These are phyloP conservation scores for Amorpha juglandis DNA, from an alignment of 2,888 invertebrate genomes.

Conservation along the genomic window DNA sequence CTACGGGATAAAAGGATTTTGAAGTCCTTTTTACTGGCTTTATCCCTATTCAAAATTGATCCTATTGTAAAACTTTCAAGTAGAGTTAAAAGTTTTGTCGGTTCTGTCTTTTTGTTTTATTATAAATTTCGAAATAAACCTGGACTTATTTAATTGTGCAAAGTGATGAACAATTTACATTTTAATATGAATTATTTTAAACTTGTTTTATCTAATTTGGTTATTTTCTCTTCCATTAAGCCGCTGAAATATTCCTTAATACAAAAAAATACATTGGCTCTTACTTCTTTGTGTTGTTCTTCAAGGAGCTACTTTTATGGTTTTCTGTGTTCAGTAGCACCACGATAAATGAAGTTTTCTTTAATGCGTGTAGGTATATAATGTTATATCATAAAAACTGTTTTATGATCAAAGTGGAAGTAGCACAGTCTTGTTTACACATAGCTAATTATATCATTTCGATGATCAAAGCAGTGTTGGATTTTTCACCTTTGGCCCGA, in stretches of 20 bases:
- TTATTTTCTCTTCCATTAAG: too few relatives aligned
- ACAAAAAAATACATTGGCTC: too few relatives aligned
- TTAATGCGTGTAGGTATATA: background rate
- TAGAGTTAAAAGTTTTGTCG: slow-evolving; percentile 12
- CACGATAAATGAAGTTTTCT: background rate
- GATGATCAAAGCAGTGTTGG: background rate
- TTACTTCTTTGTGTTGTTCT: too few relatives aligned
- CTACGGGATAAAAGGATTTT: slow-evolving; percentile 9
- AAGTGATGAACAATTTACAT: background rate
- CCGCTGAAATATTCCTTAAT: too few relatives aligned
- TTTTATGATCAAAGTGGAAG: slow-evolving; percentile 1
- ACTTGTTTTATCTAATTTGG: too few relatives aligned
- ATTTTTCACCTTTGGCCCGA: background rate
- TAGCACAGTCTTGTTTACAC: background rate
- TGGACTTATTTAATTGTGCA: background rate
- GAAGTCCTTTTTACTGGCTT: background rate
- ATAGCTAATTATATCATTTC: background rate
- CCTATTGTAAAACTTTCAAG: slow-evolving; percentile 11
- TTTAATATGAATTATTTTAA: background rate
- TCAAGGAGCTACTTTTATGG: background rate
- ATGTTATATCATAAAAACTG: background rate
- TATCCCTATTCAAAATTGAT: slow-evolving; percentile 21
- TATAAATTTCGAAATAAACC: background rate
- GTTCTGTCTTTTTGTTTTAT: slow-evolving; percentile 13
- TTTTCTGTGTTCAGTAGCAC: background rate